A percentile compares a stretch with the other conserved stretches of the same genome.
Evolutionary conservation across 2,888 invertebrate species (phyloP).

Genomic region (Anodontia alba): DNA sequence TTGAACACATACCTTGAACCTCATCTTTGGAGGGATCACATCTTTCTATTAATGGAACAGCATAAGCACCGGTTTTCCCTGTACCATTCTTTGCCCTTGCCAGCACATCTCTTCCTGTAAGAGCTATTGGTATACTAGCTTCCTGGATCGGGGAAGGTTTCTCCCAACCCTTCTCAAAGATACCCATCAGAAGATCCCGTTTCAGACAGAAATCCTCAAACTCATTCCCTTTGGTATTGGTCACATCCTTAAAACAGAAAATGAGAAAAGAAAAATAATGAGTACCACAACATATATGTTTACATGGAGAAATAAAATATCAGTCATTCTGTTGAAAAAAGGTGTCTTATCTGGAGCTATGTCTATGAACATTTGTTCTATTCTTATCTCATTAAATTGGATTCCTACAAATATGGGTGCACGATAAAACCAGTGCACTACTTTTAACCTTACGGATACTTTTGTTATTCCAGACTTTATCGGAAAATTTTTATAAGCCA

Average conservation of each 20-base stretch:
- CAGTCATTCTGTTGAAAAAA: too few relatives aligned
- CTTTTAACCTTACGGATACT: too few relatives aligned
- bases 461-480: too few relatives aligned
- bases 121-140: constrained; percentile 97
- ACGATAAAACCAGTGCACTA: too few relatives aligned
- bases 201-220: constrained; percentile 99
- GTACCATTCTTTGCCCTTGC: constrained; percentile 99
- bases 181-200: constrained; percentile 99
- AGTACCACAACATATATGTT: too few relatives aligned
- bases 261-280: background rate
- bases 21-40: constrained; percentile 91
- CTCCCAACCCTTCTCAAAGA: constrained; percentile 99
- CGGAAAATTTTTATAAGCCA: too few relatives aligned
- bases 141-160: constrained; percentile 99
- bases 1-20: constrained; percentile 90
- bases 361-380: too few relatives aligned
- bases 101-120: constrained; percentile 98
- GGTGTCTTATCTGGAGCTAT: too few relatives aligned
- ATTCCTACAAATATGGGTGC: too few relatives aligned
- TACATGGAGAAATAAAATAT: too few relatives aligned
- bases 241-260: constrained; percentile 92
- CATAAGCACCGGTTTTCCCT: constrained; percentile 99
- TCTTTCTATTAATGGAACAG: constrained; percentile 99
- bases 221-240: constrained; percentile 99
- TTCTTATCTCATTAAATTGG: too few relatives aligned